Percentiles rank a stretch among this genome's conserved stretches.
phyloP scores from a whole-genome alignment of 2,888 invertebrate genomes.

The Coremacera marginata region DNA sequence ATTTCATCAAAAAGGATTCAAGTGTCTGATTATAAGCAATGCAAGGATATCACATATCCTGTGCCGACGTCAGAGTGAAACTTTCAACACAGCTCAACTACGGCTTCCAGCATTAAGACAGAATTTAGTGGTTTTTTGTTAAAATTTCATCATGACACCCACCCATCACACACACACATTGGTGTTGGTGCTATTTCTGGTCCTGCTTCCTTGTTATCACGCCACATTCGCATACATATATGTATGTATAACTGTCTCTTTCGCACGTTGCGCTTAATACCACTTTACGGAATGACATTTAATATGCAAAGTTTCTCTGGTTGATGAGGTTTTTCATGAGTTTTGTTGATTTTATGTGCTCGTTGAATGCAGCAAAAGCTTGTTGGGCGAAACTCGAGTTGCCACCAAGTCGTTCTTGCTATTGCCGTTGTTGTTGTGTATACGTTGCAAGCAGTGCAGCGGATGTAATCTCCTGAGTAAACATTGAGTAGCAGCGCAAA shows the following conservation, averaged over 20 bases:
- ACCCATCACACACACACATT: not conserved
- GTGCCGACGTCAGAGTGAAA: not conserved
- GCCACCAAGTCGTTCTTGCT: not conserved
- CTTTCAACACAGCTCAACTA: not conserved
- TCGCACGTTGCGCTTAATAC: slow-evolving; percentile 32
- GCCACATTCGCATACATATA: not conserved
- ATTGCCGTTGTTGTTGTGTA: not conserved
- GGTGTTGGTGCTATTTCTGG: not conserved
- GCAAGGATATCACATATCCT: slow-evolving; percentile 34
- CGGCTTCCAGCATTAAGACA: slow-evolving; percentile 12
- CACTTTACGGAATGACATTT: slow-evolving; percentile 48
- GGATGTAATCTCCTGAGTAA: not conserved
- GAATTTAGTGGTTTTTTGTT: slow-evolving; percentile 25
- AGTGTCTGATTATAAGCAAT: slow-evolving; percentile 33
- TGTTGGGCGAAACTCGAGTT: not conserved
- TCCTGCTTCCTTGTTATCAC: not conserved
- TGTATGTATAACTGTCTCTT: not conserved
- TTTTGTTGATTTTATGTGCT: slow-evolving; percentile 36
- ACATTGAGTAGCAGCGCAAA: not conserved
- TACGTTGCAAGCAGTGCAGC: not conserved
- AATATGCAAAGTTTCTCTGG: slow-evolving; percentile 49
- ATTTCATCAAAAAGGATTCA: slow-evolving; percentile 36
- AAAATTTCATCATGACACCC: slow-evolving; percentile 9
- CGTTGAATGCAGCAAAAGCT: not conserved
- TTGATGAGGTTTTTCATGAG: slow-evolving; percentile 38